These are phyloP conservation scores for Erebia aethiops DNA, from an alignment of 2,888 invertebrate genomes.

Conservation along the genomic window DNA sequence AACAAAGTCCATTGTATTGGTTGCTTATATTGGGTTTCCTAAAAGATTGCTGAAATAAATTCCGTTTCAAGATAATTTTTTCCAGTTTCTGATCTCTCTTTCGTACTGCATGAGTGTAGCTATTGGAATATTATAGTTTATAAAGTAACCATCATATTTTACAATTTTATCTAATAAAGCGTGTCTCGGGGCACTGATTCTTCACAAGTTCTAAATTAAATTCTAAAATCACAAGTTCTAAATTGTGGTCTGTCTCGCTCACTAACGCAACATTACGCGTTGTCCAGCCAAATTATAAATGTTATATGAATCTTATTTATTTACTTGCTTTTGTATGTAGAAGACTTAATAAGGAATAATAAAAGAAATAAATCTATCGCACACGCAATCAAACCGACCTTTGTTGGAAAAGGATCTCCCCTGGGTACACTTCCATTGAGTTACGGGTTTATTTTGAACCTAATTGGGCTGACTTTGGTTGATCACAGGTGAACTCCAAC, in stretches of 20 bases:
- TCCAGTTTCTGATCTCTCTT: not conserved
- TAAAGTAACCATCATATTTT: too few species aligned
- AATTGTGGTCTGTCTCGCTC: too few species aligned
- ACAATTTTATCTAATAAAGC: too few species aligned
- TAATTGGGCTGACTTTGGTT: conserved; percentile 43
- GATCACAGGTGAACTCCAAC: conserved; percentile 45
- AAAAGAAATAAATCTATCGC: conserved; percentile 56
- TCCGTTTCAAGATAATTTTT: not conserved
- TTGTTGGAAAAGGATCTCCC: conserved; percentile 54
- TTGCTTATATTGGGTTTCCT: conserved; percentile 26
- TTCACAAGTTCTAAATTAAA: too few species aligned
- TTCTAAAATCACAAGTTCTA: too few species aligned
- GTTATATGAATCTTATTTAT: too few species aligned
- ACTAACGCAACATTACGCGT: too few species aligned
- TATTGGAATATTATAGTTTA: too few species aligned
- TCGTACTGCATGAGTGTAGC: too few species aligned
- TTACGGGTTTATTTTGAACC: conserved; percentile 60
- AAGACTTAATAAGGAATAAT: conserved; percentile 7
- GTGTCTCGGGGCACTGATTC: too few species aligned
- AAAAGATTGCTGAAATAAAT: conserved; percentile 28
- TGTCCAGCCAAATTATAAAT: too few species aligned
- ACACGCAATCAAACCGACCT: conserved; percentile 60
- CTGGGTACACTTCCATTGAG: conserved; percentile 55
- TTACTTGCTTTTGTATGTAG: not conserved
- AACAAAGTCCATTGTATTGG: conserved; percentile 30